phyloP scores from a whole-genome alignment of 92 coral and sea anemone genomes.

The Virgularia gustaviana region DNA sequence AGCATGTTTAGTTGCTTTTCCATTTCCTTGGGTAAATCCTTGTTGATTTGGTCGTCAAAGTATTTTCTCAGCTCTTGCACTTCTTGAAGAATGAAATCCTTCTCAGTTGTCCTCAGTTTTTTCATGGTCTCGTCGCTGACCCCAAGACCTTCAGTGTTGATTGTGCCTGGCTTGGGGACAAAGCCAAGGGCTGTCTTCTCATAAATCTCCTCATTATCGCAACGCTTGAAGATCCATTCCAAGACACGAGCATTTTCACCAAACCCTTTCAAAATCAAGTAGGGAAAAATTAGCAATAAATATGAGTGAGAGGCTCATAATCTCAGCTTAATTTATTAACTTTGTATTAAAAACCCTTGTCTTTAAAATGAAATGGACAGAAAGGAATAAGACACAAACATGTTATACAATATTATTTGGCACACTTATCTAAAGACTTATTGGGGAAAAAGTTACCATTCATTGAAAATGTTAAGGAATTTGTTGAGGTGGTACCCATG shows the following conservation, averaged over 20 bases:
- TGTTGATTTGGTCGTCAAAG: constrained; percentile 79
- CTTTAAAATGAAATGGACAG: too few species aligned
- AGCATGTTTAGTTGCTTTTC: constrained; percentile 62
- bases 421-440: too few species aligned
- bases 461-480: too few species aligned
- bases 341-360: too few species aligned
- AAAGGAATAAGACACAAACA: too few species aligned
- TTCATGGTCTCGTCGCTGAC: constrained; percentile 47
- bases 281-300: too few species aligned
- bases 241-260: constrained; percentile 93
- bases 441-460: too few species aligned
- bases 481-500: too few species aligned
- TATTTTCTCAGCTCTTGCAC: constrained; percentile 55
- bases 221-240: constrained; percentile 86
- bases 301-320: too few species aligned
- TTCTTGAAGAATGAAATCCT: constrained; percentile 78
- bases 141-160: constrained; percentile 70
- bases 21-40: constrained; percentile 64
- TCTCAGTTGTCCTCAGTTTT: constrained; percentile 67
- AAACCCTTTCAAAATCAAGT: too few species aligned
- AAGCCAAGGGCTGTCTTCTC: constrained; percentile 68
- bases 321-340: too few species aligned
- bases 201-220: constrained; percentile 72
- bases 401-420: too few species aligned
- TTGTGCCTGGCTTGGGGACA: constrained; percentile 71